Evolutionary conservation across 2,888 invertebrate genomes (phyloP).

Genomic region (Ormyrus thymus): DNA sequence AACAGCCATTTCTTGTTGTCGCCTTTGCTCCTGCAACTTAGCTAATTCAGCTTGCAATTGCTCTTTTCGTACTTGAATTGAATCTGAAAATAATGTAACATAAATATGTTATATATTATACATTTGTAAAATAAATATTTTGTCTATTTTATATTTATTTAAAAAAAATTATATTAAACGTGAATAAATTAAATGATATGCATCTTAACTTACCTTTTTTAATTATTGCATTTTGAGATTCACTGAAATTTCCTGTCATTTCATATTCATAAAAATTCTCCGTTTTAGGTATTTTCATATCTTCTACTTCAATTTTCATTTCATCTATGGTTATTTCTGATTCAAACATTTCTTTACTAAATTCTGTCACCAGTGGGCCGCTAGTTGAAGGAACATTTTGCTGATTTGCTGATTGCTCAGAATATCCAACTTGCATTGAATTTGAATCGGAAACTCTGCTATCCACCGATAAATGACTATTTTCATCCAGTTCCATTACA

Average conservation of each 20-base stretch:
- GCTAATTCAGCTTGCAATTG: constrained; percentile 85
- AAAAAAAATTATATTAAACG: background rate
- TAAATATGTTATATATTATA: background rate
- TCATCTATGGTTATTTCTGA: constrained; percentile 60
- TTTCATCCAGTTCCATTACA: constrained; percentile 87
- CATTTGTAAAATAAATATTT: background rate
- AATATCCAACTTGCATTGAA: constrained; percentile 76
- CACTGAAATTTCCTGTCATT: constrained; percentile 47
- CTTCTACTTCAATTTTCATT: constrained; percentile 63
- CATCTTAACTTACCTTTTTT: constrained; percentile 50
- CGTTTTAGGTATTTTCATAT: constrained; percentile 56
- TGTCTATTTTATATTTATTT: constrained; percentile 37
- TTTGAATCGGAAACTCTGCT: constrained; percentile 84
- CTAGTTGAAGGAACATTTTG: constrained; percentile 58
- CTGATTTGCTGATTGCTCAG: constrained; percentile 55
- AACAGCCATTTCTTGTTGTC: constrained; percentile 89
- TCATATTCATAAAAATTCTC: constrained; percentile 53
- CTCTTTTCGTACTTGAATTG: constrained; percentile 81
- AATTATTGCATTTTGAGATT: constrained; percentile 50
- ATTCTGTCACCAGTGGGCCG: constrained; percentile 78
- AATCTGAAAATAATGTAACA: constrained; percentile 61
- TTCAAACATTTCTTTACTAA: constrained; percentile 80
- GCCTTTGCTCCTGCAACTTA: constrained; percentile 84
- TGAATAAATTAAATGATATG: constrained; percentile 21
- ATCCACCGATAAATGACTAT: constrained; percentile 84